A percentile compares a stretch with the other conserved stretches of the same genome.
Evolutionary conservation across 2,888 invertebrate genomes (phyloP).

Genomic region (Zhuqinia jingwanae): DNA sequence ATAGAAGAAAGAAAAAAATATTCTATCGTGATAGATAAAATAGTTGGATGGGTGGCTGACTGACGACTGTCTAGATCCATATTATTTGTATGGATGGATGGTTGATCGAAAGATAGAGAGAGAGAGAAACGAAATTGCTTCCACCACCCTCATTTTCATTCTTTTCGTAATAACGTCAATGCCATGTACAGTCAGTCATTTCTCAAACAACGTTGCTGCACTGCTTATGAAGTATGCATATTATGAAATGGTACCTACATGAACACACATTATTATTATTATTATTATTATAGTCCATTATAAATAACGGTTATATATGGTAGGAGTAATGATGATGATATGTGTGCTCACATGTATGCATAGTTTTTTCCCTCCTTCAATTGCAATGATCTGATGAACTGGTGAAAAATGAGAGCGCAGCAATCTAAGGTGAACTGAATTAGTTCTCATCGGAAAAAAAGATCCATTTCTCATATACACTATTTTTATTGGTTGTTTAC

Average conservation of each 20-base stretch:
- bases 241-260: neutral
- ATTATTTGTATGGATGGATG: slow-evolving; percentile 58
- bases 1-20: neutral
- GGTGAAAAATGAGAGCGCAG: too few species aligned
- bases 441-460: too few species aligned
- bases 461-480: too few species aligned
- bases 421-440: too few species aligned
- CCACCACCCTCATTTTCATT: slow-evolving; percentile 67
- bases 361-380: too few species aligned
- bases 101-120: slow-evolving; percentile 65
- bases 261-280: neutral
- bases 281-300: neutral
- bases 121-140: slow-evolving; percentile 61
- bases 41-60: slow-evolving; percentile 50
- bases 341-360: slow-evolving; percentile 17
- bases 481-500: too few species aligned
- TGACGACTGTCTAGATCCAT: slow-evolving; percentile 30
- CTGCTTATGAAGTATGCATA: neutral
- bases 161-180: slow-evolving; percentile 37
- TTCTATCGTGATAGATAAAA: neutral
- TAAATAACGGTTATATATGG: too few species aligned
- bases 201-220: neutral
- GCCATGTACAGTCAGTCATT: slow-evolving; percentile 33
- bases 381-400: slow-evolving; percentile 12
- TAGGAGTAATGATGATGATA: too few species aligned